Conservation (phyloP, 30 jellyfish, hydroid and myxozoan genomes). For the Phacellophora camtschatica region DNA sequence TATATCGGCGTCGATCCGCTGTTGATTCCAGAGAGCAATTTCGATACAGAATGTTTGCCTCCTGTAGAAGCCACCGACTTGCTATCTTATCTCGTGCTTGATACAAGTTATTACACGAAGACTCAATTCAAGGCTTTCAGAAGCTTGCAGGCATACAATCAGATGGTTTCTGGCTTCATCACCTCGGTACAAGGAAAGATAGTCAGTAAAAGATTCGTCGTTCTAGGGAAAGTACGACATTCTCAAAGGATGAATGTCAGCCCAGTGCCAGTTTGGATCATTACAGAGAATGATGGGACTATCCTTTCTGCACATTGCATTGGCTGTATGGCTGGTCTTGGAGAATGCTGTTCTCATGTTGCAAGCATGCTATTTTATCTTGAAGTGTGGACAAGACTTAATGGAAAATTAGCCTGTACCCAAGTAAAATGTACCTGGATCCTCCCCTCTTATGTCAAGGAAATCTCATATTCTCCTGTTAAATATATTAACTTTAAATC, state of each 20-base stretch:
- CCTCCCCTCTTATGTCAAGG: constrained; percentile 36
- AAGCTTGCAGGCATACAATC: constrained; percentile 43
- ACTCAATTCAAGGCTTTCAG: constrained; percentile 27
- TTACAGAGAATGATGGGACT: constrained; percentile 34
- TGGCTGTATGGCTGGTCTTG: constrained; percentile 35
- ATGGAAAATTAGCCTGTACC: constrained; percentile 24
- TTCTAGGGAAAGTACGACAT: constrained; percentile 26
- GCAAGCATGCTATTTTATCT: constrained; percentile 41
- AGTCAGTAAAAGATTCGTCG: constrained; percentile 7
- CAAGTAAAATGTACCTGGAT: constrained; percentile 38
- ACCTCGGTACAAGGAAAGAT: constrained; percentile 10
- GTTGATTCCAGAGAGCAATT: constrained; percentile 15
- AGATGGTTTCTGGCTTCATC: constrained; percentile 38
- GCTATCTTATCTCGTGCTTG: constrained; percentile 37
- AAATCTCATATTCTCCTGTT: constrained; percentile 26
- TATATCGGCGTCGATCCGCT: constrained; percentile 37
- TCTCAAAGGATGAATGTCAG: constrained; percentile 41
- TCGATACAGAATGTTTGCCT: constrained; percentile 13
- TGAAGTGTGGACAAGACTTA: constrained; percentile 47
- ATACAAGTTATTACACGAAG: constrained; percentile 47
- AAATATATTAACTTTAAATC: constrained; percentile 10
- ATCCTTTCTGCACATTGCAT: constrained; percentile 47
- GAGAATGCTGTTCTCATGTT: constrained; percentile 55
- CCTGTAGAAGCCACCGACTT: constrained; percentile 38
- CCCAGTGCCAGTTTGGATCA: constrained; percentile 44